Base-by-base conservation (phyloP, 2,797 vertebrate genomes). In the Graptemys geographica region DNA sequence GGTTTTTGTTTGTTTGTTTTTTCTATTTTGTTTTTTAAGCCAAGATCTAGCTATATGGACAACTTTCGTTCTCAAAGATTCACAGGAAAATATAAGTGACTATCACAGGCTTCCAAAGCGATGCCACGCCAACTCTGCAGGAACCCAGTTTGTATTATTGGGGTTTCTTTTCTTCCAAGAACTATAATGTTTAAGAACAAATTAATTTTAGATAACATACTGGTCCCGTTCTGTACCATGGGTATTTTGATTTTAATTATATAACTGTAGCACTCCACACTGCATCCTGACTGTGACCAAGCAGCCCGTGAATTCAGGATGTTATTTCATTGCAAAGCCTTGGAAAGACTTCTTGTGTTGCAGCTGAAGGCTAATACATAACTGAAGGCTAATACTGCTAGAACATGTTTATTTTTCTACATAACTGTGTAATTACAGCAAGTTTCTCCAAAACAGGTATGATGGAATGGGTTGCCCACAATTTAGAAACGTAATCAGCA, bases 11-110 rank as follows among this genome's bases (percentile, higher is more conserved):
- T 59, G 55, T 1, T 93, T 57, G 53, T 94, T 85, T 84, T 37
- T 41, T 72, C 19, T 79, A 25, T 87, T 37, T 44, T 56, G 55
- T 1, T 93, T 57, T 65, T 94, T 87, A 83, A 52, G 65, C 27
- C 8, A 88, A 19, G 49, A 87, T 74, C 33, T 27, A 87, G 52
- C 83, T 88, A 88, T 95, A 91, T 37, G 91, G 87, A 90, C 84
- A 74, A 83, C 23, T 84, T 0, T 86, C 57, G 80, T 83, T 86
- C 94, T 88, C 78, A 92, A 86, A 72, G 69, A 72, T 41, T 72
- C 69, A 37, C 21, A 23, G 37, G 69, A 72, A 72, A 72, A 41
- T 23, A 6, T 41, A 72, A 72, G 37, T 69, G n/a, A 37, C 37
- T 41, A 28, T 44, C n/a, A 55, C 28, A 47, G 8, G 13, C 44